Evolutionary conservation across 2,113 vertebrate species (phyloP).

Genomic region (Arvicanthis niloticus): DNA sequence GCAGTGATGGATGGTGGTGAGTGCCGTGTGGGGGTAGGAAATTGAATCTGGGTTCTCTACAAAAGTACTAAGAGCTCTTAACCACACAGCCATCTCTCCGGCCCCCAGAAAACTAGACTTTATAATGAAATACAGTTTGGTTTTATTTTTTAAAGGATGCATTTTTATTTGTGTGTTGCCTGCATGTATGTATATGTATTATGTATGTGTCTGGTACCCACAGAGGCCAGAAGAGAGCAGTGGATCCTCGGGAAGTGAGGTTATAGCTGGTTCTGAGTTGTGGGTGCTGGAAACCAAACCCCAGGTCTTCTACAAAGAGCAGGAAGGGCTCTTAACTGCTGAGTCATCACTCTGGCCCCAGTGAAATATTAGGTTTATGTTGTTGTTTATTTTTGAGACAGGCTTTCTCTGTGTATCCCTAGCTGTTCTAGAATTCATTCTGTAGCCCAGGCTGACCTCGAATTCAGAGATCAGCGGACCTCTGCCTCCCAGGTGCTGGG

Average conservation of each 20-base stretch:
- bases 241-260: neutral
- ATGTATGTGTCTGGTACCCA: neutral
- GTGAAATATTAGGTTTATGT: neutral
- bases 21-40: too few species aligned
- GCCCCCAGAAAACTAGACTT: neutral
- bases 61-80: neutral
- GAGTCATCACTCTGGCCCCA: neutral
- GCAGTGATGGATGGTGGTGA: neutral
- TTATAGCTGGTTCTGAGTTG: neutral
- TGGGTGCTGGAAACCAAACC: neutral
- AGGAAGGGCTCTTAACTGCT: neutral
- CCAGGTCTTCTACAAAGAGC: neutral
- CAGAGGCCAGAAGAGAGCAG: neutral
- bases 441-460: neutral
- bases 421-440: neutral
- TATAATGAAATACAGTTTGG: neutral
- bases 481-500: neutral
- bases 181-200: neutral
- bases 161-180: neutral
- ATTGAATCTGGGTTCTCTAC: neutral
- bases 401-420: neutral
- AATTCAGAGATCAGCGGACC: neutral
- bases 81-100: neutral
- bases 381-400: neutral
- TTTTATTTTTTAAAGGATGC: neutral